Conservation (phyloP, 2,113 vertebrate genomes). For the Rutilus rutilus region DNA sequence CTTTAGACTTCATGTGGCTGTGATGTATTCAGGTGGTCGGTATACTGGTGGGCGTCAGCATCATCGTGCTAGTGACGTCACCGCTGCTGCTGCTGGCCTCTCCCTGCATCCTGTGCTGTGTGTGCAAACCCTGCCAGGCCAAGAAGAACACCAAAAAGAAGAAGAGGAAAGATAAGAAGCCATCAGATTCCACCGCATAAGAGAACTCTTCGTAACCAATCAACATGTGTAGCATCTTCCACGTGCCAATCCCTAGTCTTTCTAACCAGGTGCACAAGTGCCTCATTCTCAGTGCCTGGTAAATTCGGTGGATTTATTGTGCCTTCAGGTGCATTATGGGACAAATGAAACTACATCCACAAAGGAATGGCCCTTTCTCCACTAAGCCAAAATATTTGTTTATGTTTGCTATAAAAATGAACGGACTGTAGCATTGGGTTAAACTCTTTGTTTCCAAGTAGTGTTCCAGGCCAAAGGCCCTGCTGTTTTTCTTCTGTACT, state of each 20-base stretch:
- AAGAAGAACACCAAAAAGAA: constrained; percentile 85
- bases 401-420: constrained; percentile 47
- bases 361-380: constrained; percentile 37
- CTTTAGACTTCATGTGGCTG: constrained; percentile 12
- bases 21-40: constrained; percentile 86
- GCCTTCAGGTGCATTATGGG: constrained; percentile 77
- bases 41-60: constrained; percentile 89
- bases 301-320: constrained; percentile 67
- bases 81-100: constrained; percentile 93
- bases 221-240: constrained; percentile 50
- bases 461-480: constrained; percentile 69
- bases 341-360: constrained; percentile 54
- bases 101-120: constrained; percentile 92
- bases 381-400: constrained; percentile 61
- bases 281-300: constrained; percentile 77
- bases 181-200: constrained; percentile 69
- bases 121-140: constrained; percentile 89
- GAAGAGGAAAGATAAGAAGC: constrained; percentile 63
- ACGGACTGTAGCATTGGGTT: constrained; percentile 61
- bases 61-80: constrained; percentile 92
- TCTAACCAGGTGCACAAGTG: constrained; percentile 74
- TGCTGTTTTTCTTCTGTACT: constrained; percentile 62
- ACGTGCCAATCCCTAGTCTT: constrained; percentile 72
- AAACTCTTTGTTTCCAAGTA: constrained; percentile 60
- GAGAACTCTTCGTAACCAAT: constrained; percentile 33